Evolutionary conservation across 1,140 invertebrate genomes (phyloP).

Genomic region (Vollenhovia emeryi): DNA sequence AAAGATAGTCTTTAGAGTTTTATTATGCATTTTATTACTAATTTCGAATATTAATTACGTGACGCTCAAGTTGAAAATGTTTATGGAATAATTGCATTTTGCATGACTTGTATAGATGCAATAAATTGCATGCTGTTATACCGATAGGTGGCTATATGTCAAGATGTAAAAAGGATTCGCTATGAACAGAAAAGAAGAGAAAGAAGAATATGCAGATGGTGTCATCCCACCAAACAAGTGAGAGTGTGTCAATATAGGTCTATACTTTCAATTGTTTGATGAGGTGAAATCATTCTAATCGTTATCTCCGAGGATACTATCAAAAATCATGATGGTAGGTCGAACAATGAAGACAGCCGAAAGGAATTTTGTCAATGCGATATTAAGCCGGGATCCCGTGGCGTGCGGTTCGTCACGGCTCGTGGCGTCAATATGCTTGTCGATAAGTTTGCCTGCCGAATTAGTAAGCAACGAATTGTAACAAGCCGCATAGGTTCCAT

Average conservation of each 20-base stretch:
- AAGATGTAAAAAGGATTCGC: not conserved
- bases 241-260: constrained; percentile 85
- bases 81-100: not conserved
- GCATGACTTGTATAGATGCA: constrained; percentile 7
- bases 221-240: constrained; percentile 86
- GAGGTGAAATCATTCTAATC: constrained; percentile 85
- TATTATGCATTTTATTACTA: not conserved
- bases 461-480: no score
- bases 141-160: not conserved
- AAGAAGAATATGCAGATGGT: constrained; percentile 76
- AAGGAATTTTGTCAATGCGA: constrained; percentile 31
- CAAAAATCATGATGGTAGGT: constrained; percentile 67
- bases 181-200: not conserved
- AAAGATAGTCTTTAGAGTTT: not conserved
- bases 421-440: no score
- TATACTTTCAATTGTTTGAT: constrained; percentile 87
- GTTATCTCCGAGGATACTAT: constrained; percentile 60
- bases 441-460: no score
- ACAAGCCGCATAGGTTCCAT: no score
- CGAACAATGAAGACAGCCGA: constrained; percentile 29
- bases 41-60: not conserved
- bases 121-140: constrained; percentile 4
- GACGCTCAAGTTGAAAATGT: not conserved
- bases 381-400: no score
- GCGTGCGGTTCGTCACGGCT: no score